Conservation (phyloP, 2,113 vertebrate species). For the Lampris incognitus region DNA sequence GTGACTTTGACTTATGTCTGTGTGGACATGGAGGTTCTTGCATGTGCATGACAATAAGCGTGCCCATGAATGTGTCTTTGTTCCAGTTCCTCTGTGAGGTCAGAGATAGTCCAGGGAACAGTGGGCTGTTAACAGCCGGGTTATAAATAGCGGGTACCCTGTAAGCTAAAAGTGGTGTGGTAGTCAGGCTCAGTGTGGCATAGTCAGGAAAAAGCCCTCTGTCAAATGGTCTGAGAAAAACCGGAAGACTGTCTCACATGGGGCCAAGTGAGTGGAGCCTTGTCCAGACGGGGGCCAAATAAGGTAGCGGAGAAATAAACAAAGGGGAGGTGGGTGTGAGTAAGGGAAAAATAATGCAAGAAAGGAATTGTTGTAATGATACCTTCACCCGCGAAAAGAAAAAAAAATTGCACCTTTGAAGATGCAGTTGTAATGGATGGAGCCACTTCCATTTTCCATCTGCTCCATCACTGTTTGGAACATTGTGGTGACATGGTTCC, state of each 20-base stretch:
- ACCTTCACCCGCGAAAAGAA: constrained; percentile 14
- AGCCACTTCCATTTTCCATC: neutral
- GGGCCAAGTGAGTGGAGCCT: constrained; percentile 58
- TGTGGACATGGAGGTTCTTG: neutral
- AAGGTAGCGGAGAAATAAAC: constrained; percentile 50
- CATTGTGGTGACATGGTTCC: neutral
- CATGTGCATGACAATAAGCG: neutral
- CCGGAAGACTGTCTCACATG: constrained; percentile 42
- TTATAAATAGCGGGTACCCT: constrained; percentile 1
- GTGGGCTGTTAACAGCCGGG: neutral
- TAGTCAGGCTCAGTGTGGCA: constrained; percentile 42
- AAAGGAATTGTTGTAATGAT: constrained; percentile 21
- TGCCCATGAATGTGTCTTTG: no score
- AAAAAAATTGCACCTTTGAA: constrained; percentile 39
- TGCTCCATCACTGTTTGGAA: neutral
- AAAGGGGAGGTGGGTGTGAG: constrained; percentile 3
- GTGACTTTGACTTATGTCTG: neutral
- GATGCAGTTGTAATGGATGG: constrained; percentile 10
- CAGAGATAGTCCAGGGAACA: neutral
- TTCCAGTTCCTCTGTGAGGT: neutral
- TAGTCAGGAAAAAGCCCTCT: constrained; percentile 43
- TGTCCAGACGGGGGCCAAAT: constrained; percentile 66
- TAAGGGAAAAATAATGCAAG: constrained; percentile 3
- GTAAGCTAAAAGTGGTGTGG: constrained; percentile 7
- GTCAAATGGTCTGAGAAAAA: constrained; percentile 55